A percentile compares a stretch with the other conserved stretches of the same genome.
Evolutionary conservation across 2,113 vertebrate genomes (phyloP).

Genomic region (Corapipo altera): DNA sequence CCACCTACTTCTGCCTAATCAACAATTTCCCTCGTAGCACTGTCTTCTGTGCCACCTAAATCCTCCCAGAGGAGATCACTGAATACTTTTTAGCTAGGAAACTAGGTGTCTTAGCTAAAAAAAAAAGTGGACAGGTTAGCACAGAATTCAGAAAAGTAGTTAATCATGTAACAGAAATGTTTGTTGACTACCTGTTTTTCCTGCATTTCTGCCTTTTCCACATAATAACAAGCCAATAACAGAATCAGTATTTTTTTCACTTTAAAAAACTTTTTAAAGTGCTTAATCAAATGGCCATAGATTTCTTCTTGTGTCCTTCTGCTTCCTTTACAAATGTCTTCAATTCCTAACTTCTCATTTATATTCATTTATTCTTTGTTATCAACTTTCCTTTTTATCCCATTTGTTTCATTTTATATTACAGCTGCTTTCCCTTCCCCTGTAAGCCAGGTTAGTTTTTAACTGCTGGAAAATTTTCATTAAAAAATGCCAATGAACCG

Average conservation of each 20-base stretch:
- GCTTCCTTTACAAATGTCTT: neutral
- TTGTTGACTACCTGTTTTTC: neutral
- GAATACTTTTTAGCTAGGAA: neutral
- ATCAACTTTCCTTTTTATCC: neutral
- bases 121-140: neutral
- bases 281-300: neutral
- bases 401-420: conserved; percentile 31
- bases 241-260: neutral
- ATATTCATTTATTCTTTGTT: conserved; percentile 42
- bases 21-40: neutral
- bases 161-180: neutral
- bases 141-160: neutral
- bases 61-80: neutral
- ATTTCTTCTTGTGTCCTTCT: neutral
- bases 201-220: neutral
- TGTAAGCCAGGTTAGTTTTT: neutral
- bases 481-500: neutral
- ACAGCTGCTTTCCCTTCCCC: neutral
- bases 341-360: conserved; percentile 5
- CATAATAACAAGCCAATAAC: neutral
- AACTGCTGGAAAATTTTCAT: neutral
- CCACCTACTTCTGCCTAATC: neutral
- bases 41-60: neutral
- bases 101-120: neutral
- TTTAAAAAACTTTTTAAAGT: neutral